Percentiles rank a stretch among this genome's conserved stretches.
phyloP scores from a whole-genome alignment of 2,888 invertebrate species.

The Xanthorhoe designata region DNA sequence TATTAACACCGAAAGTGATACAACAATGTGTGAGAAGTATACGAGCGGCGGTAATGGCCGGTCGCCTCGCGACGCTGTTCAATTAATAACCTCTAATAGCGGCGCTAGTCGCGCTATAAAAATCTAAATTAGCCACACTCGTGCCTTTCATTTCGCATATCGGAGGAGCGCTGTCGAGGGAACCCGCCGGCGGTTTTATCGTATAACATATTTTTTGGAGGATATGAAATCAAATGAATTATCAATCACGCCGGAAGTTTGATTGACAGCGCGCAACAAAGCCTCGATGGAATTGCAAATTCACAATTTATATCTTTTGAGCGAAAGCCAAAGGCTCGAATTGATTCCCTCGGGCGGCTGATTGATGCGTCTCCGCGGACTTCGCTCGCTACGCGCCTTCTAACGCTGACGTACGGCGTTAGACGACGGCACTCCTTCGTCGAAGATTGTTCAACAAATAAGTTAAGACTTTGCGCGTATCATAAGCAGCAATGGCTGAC shows the following conservation, averaged over 20 bases:
- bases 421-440: neutral
- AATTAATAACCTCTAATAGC: slow-evolving; percentile 14
- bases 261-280: neutral
- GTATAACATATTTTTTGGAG: neutral
- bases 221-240: neutral
- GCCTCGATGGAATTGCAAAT: neutral
- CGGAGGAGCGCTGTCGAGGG: neutral
- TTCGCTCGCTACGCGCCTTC: neutral
- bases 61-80: neutral
- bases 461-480: too few relatives aligned
- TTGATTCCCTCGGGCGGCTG: neutral
- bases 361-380: neutral
- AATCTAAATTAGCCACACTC: neutral
- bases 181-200: neutral
- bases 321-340: neutral
- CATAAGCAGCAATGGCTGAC: too few relatives aligned
- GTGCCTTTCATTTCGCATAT: slow-evolving; percentile 7
- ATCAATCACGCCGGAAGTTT: neutral
- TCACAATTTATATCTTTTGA: neutral
- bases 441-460: too few relatives aligned
- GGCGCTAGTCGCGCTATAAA: slow-evolving; percentile 17
- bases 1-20: neutral
- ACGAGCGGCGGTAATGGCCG: neutral
- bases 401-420: neutral
- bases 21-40: neutral